Percentiles rank a stretch among this genome's conserved stretches.
Evolutionary conservation across 2,797 vertebrate species (phyloP).

Genomic region (Pristis pectinata): DNA sequence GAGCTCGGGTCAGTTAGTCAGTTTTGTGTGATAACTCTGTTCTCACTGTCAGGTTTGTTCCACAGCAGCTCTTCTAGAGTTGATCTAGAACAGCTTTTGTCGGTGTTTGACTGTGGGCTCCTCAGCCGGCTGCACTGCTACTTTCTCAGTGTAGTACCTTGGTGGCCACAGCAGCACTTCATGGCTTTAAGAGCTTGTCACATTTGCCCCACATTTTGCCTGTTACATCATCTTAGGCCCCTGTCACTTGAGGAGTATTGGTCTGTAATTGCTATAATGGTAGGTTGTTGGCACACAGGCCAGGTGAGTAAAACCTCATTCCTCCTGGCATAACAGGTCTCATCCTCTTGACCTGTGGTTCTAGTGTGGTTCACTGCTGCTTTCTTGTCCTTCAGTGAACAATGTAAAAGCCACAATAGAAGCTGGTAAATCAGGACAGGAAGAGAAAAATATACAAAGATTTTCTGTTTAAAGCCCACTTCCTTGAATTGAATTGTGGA

Average conservation of each 20-base stretch:
- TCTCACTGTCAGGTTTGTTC: too few relatives aligned
- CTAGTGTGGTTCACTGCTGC: not conserved
- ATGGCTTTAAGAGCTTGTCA: not conserved
- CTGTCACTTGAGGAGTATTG: too few relatives aligned
- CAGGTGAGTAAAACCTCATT: not conserved
- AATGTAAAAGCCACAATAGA: not conserved
- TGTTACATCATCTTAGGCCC: too few relatives aligned
- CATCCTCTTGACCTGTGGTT: not conserved
- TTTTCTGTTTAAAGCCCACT: not conserved
- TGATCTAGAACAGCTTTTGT: too few relatives aligned
- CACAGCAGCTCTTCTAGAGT: too few relatives aligned
- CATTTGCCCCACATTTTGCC: not conserved
- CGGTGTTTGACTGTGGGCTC: too few relatives aligned
- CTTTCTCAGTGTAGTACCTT: too few relatives aligned
- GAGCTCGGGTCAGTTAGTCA: too few relatives aligned
- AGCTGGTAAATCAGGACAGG: not conserved
- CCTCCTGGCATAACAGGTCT: not conserved
- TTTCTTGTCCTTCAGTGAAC: not conserved
- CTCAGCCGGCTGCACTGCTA: too few relatives aligned
- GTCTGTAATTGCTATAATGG: too few relatives aligned
- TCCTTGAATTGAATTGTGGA: not conserved
- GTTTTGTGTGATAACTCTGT: too few relatives aligned
- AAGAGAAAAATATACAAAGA: not conserved
- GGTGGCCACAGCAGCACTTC: not conserved
- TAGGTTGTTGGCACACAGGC: too few relatives aligned